Percentiles rank a stretch among this genome's conserved stretches.
Evolutionary conservation across 2,888 invertebrate genomes (phyloP).

Genomic region (Pachydiplax longipennis): DNA sequence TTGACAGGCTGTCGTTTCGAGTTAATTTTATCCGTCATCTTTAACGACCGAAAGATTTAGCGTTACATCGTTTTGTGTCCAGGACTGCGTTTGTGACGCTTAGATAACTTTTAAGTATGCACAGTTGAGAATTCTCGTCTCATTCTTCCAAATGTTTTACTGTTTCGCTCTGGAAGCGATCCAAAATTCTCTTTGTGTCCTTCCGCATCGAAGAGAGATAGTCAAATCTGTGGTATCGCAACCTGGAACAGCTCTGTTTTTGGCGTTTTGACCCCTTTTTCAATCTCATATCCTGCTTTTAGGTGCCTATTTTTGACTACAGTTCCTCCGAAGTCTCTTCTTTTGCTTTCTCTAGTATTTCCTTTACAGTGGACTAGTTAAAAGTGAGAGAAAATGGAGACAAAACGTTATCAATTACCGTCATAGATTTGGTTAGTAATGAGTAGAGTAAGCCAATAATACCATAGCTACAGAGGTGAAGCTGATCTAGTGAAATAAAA

Average conservation of each 20-base stretch:
- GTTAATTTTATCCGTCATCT: not conserved
- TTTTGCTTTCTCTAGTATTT: too few relatives aligned
- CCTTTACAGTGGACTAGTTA: too few relatives aligned
- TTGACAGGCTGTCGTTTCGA: not conserved
- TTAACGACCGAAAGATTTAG: not conserved
- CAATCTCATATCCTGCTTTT: not conserved
- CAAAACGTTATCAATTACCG: too few relatives aligned
- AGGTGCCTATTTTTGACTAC: not conserved
- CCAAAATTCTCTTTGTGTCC: not conserved
- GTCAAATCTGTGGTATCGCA: not conserved
- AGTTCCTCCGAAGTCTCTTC: not conserved
- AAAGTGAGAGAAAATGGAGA: too few relatives aligned
- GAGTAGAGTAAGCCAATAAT: too few relatives aligned
- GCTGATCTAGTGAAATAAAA: too few relatives aligned
- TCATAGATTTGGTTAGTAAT: too few relatives aligned
- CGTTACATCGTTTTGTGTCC: not conserved
- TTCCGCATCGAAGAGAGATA: not conserved
- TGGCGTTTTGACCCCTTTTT: not conserved
- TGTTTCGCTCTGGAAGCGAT: not conserved
- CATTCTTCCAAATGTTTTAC: not conserved
- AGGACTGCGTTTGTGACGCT: not conserved
- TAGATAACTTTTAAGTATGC: not conserved
- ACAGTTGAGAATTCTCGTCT: not conserved
- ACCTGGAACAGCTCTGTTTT: not conserved
- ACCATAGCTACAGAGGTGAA: too few relatives aligned